phyloP scores from a whole-genome alignment of 1,140 invertebrate species.

The Neodiprion lecontei region DNA sequence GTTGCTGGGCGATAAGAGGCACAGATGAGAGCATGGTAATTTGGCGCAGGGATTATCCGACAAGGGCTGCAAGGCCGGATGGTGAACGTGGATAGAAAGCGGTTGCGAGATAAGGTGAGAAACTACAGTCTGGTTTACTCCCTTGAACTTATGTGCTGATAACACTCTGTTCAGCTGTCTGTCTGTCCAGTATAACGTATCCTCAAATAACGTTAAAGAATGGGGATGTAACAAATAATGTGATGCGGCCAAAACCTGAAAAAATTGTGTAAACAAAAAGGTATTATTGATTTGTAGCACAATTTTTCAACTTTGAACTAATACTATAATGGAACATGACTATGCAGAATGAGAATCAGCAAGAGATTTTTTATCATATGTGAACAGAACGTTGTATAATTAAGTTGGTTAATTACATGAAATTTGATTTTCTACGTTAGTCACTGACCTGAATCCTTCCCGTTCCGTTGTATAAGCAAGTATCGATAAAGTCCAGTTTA shows the following conservation, averaged over 20 bases:
- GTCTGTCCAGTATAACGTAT: conserved; percentile 97
- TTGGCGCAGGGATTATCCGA: conserved; percentile 82
- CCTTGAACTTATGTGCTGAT: conserved; percentile 90
- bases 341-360: no score
- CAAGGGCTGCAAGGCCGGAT: conserved; percentile 91
- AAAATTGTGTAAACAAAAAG: conserved; percentile 17
- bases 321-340: no score
- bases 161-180: conserved; percentile 87
- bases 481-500: conserved; percentile 98
- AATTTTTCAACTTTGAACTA: no score
- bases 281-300: no score
- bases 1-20: conserved; percentile 79
- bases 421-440: no score
- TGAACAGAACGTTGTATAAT: no score
- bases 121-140: conserved; percentile 89
- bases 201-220: conserved; percentile 91
- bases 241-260: conserved; percentile 76
- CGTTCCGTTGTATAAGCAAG: conserved; percentile 95
- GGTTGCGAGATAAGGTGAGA: conserved; percentile 95
- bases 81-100: conserved; percentile 92
- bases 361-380: no score
- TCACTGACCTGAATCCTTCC: conserved; percentile 74
- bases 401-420: no score
- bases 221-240: conserved; percentile 96
- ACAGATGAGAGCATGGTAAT: conserved; percentile 87